Base-by-base conservation (phyloP, 2,888 invertebrate genomes). In the Caenorhabditis sinica region DNA sequence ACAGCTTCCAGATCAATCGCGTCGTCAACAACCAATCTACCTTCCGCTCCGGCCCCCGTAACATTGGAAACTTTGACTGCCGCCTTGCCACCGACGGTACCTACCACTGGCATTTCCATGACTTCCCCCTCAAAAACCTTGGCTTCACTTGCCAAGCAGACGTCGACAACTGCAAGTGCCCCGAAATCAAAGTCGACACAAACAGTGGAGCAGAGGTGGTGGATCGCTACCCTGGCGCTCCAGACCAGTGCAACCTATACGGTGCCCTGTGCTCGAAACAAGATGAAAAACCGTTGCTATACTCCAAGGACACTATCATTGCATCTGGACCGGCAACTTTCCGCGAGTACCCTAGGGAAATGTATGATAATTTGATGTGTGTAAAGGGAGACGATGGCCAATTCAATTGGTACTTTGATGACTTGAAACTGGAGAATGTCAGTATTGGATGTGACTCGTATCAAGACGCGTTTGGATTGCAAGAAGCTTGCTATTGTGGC, bases 81-180 rank as follows among this genome's bases (percentile, higher is more conserved):
- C 25, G 17, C 6, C 28, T n/a, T 15, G 20, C 28, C 13, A 28
- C 45, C 1, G 65, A 65, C 13, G 61, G 61, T 13, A 45, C 25
- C 3, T 28, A 65, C 20, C 45, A 65, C 43, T 65, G 65, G 65
- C 13, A 25, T 11, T 65, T 28, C 28, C 45, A 65, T 28, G 45
- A n/a, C 25, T 23, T 25, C 6, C 65, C 45, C 8, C 4, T 45
- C 4, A 8, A 15, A 13, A 43, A 45, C 6, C 0, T 45, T 5
- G 20, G 23, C 3, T 45, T 65, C 4, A 43, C 25, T 3, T 65
- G 65, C 43, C 15, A 17, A 3, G 45, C 25, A 2, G 65, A 65
- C 23, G 28, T 45, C 3, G 45, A 65, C 23, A 65, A 43, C 17
- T 65, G 65, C 25, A 43, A 45, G 0, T 65, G 65, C 25, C 65